Evolutionary conservation across 2,113 vertebrate species (phyloP).

Genomic region (Cyanoliseus patagonus): DNA sequence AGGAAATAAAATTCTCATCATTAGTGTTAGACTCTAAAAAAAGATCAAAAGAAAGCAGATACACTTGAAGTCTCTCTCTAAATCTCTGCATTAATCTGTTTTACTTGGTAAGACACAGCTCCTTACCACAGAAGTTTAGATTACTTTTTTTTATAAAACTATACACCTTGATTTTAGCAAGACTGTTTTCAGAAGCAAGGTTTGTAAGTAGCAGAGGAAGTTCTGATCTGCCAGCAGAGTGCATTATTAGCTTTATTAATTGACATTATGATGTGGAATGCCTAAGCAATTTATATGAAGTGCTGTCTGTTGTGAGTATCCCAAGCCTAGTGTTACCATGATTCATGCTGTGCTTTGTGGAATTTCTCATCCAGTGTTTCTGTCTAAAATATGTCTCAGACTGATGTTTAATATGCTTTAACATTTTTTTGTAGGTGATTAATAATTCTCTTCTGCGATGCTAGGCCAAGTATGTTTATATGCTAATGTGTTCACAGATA

Average conservation of each 20-base stretch:
- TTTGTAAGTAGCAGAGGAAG: neutral
- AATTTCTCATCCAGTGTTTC: neutral
- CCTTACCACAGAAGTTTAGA: neutral
- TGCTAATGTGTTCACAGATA: slow-evolving; percentile 51
- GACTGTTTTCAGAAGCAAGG: neutral
- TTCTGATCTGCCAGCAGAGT: neutral
- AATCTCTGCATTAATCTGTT: neutral
- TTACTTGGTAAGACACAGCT: neutral
- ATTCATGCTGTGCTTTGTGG: neutral
- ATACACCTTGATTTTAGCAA: neutral
- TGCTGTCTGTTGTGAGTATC: neutral
- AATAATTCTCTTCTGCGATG: slow-evolving; percentile 48
- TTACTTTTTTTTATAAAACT: neutral
- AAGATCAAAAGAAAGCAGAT: neutral
- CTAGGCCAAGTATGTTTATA: slow-evolving; percentile 44
- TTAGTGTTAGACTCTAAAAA: neutral
- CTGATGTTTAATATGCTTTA: slow-evolving; percentile 37
- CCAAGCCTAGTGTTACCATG: neutral
- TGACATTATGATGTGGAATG: neutral
- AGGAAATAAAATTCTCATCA: neutral
- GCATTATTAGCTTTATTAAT: slow-evolving; percentile 7
- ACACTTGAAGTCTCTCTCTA: neutral
- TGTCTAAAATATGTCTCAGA: slow-evolving; percentile 26
- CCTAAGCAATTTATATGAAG: neutral
- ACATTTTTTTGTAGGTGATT: slow-evolving; percentile 66